Conservation (phyloP, 2,888 invertebrate species). For the Dolichopus griseipennis region DNA sequence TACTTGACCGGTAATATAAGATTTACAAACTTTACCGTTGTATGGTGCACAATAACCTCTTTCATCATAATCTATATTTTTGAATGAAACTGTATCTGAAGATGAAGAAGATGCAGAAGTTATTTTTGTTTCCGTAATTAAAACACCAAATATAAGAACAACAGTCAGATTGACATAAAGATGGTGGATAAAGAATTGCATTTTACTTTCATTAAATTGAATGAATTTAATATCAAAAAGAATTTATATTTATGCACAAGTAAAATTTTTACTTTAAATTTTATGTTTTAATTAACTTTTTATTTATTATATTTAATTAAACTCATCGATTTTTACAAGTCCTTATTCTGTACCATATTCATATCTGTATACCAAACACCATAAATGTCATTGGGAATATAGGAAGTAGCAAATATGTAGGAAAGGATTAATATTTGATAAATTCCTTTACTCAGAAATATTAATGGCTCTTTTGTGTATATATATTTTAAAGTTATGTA, state of each 20-base stretch:
- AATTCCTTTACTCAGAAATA: not conserved
- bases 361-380: not conserved
- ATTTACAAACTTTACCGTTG: slow-evolving; percentile 72
- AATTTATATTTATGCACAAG: not conserved
- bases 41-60: slow-evolving; percentile 77
- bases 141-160: not conserved
- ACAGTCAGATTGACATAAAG: not conserved
- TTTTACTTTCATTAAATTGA: not conserved
- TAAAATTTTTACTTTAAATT: too few relatives aligned
- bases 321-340: not conserved
- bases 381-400: not conserved
- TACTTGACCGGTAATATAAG: slow-evolving; percentile 56
- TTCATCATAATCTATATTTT: slow-evolving; percentile 28
- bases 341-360: not conserved
- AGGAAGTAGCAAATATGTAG: not conserved
- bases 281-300: too few relatives aligned
- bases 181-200: not conserved
- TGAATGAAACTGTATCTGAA: not conserved
- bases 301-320: not conserved
- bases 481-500: too few relatives aligned
- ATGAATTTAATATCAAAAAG: not conserved
- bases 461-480: not conserved
- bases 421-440: not conserved
- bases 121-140: not conserved
- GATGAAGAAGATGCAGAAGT: not conserved